Percentiles rank a stretch among this genome's conserved stretches.
Conservation (phyloP, 2,888 invertebrate genomes). For the Scaptomyza parva region DNA sequence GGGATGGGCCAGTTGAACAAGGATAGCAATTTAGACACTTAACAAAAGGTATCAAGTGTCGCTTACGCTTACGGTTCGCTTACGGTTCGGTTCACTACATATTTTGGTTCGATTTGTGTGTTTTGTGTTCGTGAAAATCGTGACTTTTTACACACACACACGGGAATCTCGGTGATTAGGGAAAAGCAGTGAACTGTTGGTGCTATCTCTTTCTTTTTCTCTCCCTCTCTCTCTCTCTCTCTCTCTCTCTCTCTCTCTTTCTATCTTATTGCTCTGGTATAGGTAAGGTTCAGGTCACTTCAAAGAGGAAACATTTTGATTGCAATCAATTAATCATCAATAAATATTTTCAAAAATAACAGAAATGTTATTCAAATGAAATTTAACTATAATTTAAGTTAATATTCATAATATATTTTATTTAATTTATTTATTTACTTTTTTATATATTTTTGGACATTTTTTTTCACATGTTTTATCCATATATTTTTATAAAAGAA, state of each 20-base stretch:
- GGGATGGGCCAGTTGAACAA: constrained; percentile 32
- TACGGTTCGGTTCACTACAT: neutral
- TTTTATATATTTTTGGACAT: too few species aligned
- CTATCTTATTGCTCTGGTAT: too few species aligned
- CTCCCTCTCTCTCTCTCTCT: neutral
- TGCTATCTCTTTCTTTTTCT: constrained; percentile 1
- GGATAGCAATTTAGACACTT: constrained; percentile 28
- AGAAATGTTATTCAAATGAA: too few species aligned
- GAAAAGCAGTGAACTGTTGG: constrained; percentile 26
- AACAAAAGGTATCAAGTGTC: constrained; percentile 54
- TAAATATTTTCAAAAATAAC: neutral
- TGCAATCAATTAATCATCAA: constrained; percentile 11
- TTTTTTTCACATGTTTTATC: too few species aligned
- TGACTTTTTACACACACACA: constrained; percentile 1
- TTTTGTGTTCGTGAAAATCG: neutral
- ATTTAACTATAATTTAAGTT: too few species aligned
- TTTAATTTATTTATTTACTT: too few species aligned
- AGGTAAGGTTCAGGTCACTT: too few species aligned
- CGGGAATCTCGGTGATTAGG: neutral
- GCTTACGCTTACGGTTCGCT: constrained; percentile 6
- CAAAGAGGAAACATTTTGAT: constrained; percentile 33
- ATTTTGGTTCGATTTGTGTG: neutral
- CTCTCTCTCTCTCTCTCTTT: neutral
- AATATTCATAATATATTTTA: too few species aligned
- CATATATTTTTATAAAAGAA: too few species aligned